A percentile compares a stretch with the other conserved stretches of the same genome.
Evolutionary conservation across 2,113 vertebrate species (phyloP).

Genomic region (Protobothrops flavoviridis): DNA sequence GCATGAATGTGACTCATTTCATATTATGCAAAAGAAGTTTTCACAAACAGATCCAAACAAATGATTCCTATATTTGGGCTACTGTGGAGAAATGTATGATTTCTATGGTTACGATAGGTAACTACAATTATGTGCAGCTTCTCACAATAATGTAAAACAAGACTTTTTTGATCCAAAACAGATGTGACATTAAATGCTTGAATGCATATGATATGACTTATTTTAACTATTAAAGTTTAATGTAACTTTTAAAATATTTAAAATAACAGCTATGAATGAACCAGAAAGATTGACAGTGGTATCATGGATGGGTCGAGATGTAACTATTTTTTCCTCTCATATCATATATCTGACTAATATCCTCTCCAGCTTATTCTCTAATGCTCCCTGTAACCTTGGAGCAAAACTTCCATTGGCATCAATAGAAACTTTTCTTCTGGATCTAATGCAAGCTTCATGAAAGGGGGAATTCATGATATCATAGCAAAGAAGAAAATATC

Average conservation of each 20-base stretch:
- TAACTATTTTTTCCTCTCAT: not conserved
- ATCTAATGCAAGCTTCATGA: not conserved
- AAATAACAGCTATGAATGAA: not conserved
- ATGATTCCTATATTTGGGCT: not conserved
- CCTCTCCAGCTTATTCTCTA: not conserved
- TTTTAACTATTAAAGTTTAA: not conserved
- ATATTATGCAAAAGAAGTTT: not conserved
- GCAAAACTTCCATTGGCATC: not conserved
- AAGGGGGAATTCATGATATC: not conserved
- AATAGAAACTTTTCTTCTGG: not conserved
- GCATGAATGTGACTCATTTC: not conserved
- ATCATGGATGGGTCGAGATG: not conserved
- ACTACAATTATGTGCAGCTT: not conserved
- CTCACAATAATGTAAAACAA: not conserved
- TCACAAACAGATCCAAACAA: not conserved
- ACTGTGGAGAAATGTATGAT: not conserved
- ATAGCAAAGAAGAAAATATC: not conserved
- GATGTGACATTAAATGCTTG: not conserved
- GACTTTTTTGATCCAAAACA: not conserved
- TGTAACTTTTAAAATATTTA: not conserved
- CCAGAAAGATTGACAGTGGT: not conserved
- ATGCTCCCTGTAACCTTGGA: not conserved
- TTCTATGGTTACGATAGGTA: not conserved
- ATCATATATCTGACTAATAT: not conserved
- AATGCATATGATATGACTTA: not conserved